These are phyloP conservation scores for Tricholauxania praeusta DNA, from an alignment of 2,888 invertebrate genomes.

Conservation along the genomic window DNA sequence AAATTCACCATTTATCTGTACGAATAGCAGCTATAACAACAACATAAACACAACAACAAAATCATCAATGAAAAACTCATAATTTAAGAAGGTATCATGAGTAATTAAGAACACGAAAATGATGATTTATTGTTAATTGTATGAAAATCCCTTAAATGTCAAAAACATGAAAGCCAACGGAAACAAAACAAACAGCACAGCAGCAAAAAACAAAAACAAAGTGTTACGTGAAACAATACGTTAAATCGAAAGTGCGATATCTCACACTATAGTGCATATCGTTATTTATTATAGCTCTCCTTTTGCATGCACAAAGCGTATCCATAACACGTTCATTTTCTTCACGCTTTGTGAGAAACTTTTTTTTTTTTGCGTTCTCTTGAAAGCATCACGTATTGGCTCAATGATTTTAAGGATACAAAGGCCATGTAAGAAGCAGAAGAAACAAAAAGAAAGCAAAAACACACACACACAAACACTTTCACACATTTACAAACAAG, in stretches of 20 bases:
- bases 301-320: neutral
- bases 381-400: conserved; percentile 24
- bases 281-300: too few species aligned
- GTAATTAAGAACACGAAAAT: too few species aligned
- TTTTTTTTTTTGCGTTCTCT: neutral
- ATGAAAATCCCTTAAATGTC: neutral
- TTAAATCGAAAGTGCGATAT: too few species aligned
- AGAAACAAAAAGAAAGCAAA: neutral
- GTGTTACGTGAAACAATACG: neutral
- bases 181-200: neutral
- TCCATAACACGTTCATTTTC: conserved; percentile 18
- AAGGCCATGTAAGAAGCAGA: neutral
- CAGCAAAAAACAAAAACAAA: conserved; percentile 26
- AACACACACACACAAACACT: neutral
- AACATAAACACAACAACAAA: too few species aligned
- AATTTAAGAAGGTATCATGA: too few species aligned
- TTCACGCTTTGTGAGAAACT: neutral
- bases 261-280: too few species aligned
- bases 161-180: neutral
- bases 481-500: neutral
- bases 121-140: too few species aligned
- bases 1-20: too few species aligned
- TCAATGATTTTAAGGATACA: conserved; percentile 21
- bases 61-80: too few species aligned
- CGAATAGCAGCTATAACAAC: too few species aligned